A percentile compares a stretch with the other conserved stretches of the same genome.
Evolutionary conservation across 2,113 vertebrate genomes (phyloP).

Genomic region (Typhlomys cinereus): DNA sequence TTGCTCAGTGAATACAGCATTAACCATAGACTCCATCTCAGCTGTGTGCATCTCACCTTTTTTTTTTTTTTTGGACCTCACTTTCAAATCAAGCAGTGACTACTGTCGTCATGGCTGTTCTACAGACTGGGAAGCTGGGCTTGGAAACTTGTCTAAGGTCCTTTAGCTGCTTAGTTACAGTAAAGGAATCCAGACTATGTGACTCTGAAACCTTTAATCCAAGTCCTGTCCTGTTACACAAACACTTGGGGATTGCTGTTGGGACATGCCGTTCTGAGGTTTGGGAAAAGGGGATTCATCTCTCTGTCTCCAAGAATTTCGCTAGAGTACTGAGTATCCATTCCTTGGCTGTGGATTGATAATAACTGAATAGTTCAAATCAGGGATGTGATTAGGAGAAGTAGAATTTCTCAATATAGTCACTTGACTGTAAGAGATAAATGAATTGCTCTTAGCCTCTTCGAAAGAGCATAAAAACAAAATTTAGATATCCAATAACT

Average conservation of each 20-base stretch:
- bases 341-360: not conserved
- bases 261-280: not conserved
- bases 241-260: not conserved
- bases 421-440: not conserved
- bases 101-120: not conserved
- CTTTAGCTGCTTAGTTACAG: not conserved
- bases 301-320: not conserved
- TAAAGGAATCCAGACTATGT: not conserved
- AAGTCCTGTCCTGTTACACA: not conserved
- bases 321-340: not conserved
- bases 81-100: not conserved
- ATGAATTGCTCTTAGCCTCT: not conserved
- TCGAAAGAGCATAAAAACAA: slow-evolving; percentile 5
- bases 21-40: not conserved
- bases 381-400: not conserved
- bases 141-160: not conserved
- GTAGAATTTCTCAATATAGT: not conserved
- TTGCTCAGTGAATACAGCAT: not conserved
- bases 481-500: slow-evolving; percentile 2
- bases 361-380: not conserved
- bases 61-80: not conserved
- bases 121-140: not conserved
- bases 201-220: not conserved
- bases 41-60: too few species aligned
- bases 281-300: not conserved